These are phyloP conservation scores for Procambarus clarkii DNA, from an alignment of 1,140 invertebrate species.

Conservation along the genomic window DNA sequence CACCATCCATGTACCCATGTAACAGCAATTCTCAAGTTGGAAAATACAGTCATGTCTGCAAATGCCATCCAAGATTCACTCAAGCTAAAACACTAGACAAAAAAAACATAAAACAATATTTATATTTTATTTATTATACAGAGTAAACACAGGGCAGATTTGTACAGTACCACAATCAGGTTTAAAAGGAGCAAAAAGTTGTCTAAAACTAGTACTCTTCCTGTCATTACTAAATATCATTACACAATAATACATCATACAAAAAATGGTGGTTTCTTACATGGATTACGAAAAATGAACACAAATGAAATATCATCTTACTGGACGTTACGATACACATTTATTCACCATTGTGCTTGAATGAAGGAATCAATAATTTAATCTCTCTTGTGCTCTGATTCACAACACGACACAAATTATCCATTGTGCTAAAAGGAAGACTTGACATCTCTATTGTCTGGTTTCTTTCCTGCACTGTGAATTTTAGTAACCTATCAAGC, in stretches of 20 bases:
- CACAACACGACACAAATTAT: conserved; percentile 70
- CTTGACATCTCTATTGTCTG: conserved; percentile 70
- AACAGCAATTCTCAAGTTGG: no score
- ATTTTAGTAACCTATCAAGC: conserved; percentile 65
- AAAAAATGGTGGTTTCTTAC: conserved; percentile 68
- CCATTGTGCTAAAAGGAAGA: conserved; percentile 70
- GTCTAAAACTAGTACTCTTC: conserved; percentile 68
- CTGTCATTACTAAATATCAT: conserved; percentile 70
- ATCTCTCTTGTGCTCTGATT: conserved; percentile 67
- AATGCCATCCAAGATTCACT: no score
- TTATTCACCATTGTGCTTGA: conserved; percentile 66
- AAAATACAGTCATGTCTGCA: no score
- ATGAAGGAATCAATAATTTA: conserved; percentile 64
- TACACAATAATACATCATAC: conserved; percentile 70
- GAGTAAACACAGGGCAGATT: conserved; percentile 71
- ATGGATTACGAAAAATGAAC: conserved; percentile 57
- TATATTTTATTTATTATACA: conserved; percentile 70
- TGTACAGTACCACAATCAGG: conserved; percentile 70
- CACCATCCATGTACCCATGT: no score
- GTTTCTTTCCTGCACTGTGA: conserved; percentile 70
- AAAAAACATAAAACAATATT: conserved; percentile 2
- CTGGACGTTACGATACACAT: conserved; percentile 68
- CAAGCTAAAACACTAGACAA: background rate
- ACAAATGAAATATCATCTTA: conserved; percentile 64
- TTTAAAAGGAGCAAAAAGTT: conserved; percentile 69